Base-by-base conservation (phyloP, 2,797 vertebrate species). In the Onychomys arenicola region DNA sequence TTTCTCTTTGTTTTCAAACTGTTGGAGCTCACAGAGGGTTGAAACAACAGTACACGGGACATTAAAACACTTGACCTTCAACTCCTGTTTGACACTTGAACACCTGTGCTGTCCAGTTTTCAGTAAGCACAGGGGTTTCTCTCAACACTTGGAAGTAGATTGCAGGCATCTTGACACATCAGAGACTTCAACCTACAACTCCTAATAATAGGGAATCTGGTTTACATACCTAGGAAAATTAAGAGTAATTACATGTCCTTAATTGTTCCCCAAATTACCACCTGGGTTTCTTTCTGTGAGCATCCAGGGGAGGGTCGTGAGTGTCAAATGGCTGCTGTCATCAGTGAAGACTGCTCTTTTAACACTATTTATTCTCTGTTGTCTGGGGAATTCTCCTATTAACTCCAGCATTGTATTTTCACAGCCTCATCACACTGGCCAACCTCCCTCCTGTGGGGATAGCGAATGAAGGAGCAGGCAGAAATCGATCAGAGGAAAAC, bases 401-500 rank as follows among this genome's bases (percentile, higher is more conserved):
- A 89, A 67, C 16, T 2, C 11, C 16, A 59, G 9, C 23, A 9
- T 86, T 95, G 61, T 88, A 27, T 94, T 94, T 93, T 73, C 57
- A 85, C 93, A 98, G 97, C 34, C 92, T 97, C 34, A 1, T 97
- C 89, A 86, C 86, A 8, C 83, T 96, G 88, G 83, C 83, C 29
- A 94, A 46, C 73, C 55, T n/a, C 43, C 27, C 83, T 52, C 76
- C 92, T 3, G 86, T 21, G 4, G 94, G 96, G 19, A 6, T 96
- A 40, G 43, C 17, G 14, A 97, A 96, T 11, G 55, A 61, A 37
- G 88, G 3, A 43, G 90, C 75, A 80, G 81, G 82, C 23, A 55
- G 95, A 8, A n/a, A 65, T 7, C 89, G 0, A 32, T 57, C 92
- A 1, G 84, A 94, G n/a, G 96, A 92, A 65, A 98, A 98, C 11